Conservation (phyloP, 2,797 vertebrate genomes). For the Melanotaenia pygmaea region DNA sequence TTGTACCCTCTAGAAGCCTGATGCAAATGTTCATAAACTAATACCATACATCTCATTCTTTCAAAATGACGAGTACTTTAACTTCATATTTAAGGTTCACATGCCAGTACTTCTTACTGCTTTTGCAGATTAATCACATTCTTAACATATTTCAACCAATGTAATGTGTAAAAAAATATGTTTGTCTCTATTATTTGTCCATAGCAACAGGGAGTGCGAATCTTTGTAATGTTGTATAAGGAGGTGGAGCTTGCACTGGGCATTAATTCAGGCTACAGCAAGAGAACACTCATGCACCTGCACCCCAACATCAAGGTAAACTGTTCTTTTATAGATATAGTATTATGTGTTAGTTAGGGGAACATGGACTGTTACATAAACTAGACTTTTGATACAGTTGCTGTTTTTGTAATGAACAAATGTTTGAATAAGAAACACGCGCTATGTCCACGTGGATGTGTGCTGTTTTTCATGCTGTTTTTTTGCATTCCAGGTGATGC, state of each 20-base stretch:
- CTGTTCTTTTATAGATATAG: background rate
- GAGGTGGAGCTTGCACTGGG: constrained; percentile 96
- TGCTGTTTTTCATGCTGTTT: background rate
- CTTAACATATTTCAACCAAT: background rate
- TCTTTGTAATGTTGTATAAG: constrained; percentile 98
- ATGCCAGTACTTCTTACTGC: background rate
- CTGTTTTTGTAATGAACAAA: background rate
- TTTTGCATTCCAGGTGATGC: constrained; percentile 88
- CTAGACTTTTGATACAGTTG: background rate
- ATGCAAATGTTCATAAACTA: background rate
- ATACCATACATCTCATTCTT: background rate
- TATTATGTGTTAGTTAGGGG: background rate
- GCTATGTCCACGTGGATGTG: background rate
- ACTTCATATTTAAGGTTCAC: background rate
- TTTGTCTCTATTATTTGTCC: constrained; percentile 2
- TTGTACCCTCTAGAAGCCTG: background rate
- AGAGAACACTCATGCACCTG: constrained; percentile 89
- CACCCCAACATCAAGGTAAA: constrained; percentile 95
- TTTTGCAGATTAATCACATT: background rate
- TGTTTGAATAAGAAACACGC: background rate
- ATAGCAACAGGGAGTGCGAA: constrained; percentile 94
- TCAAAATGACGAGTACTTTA: background rate
- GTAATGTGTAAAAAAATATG: background rate
- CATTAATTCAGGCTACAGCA: constrained; percentile 98
- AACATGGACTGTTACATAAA: background rate